Evolutionary conservation across 92 coral and sea anemone genomes (phyloP).

Genomic region (Siderastrea radians): DNA sequence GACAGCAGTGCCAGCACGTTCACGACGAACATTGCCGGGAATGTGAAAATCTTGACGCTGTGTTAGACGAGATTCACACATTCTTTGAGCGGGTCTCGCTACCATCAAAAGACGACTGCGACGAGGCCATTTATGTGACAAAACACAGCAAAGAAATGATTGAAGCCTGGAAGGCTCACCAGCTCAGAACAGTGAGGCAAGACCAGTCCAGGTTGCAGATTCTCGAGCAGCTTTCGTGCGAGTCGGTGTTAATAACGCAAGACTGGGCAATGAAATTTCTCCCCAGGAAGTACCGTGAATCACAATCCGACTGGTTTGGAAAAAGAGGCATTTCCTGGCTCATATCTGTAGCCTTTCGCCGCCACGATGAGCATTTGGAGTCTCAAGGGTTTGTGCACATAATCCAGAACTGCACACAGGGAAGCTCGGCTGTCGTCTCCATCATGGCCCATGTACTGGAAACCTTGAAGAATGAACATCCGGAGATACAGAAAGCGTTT

Average conservation of each 20-base stretch:
- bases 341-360: slow-evolving; percentile 24
- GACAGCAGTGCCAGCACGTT: slow-evolving; percentile 35
- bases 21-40: slow-evolving; percentile 33
- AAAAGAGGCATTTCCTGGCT: background rate
- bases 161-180: slow-evolving; percentile 55
- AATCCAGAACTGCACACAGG: slow-evolving; percentile 38
- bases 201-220: slow-evolving; percentile 56
- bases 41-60: slow-evolving; percentile 40
- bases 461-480: no score
- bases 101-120: slow-evolving; percentile 43
- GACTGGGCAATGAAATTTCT: slow-evolving; percentile 18
- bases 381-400: slow-evolving; percentile 36
- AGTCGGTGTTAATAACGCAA: slow-evolving; percentile 43
- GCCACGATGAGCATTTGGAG: slow-evolving; percentile 20
- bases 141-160: slow-evolving; percentile 50
- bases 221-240: slow-evolving; percentile 31
- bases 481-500: slow-evolving; percentile 26
- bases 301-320: slow-evolving; percentile 3
- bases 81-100: slow-evolving; percentile 32
- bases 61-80: slow-evolving; percentile 26
- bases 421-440: no score
- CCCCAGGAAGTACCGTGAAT: slow-evolving; percentile 2
- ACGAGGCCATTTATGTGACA: slow-evolving; percentile 41
- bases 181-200: slow-evolving; percentile 52
- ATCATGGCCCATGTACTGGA: no score